Percentiles rank a stretch among this genome's conserved stretches.
Evolutionary conservation across 37 sponge, comb jelly and placozoan genomes (phyloP).

Genomic region (Cladorhizidae sp.): DNA sequence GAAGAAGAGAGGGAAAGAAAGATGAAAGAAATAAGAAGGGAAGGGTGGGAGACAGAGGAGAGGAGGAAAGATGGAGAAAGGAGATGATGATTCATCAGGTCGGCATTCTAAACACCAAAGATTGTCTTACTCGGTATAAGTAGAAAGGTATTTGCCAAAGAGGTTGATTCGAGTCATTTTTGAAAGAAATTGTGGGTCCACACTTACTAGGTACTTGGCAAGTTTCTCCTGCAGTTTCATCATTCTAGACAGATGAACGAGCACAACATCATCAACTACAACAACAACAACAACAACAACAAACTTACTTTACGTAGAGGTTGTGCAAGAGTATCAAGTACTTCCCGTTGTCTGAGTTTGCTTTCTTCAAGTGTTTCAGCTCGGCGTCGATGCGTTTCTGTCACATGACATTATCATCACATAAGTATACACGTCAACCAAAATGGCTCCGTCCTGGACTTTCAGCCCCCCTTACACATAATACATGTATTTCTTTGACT

Average conservation of each 20-base stretch:
- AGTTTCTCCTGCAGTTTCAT: conserved; percentile 42
- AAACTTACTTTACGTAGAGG: conserved; percentile 55
- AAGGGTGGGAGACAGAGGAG: background rate
- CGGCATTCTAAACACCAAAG: too few species aligned
- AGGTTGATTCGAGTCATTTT: conserved; percentile 49
- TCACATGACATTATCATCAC: too few species aligned
- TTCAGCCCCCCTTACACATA: too few species aligned
- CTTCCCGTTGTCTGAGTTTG: conserved; percentile 7
- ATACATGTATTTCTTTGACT: too few species aligned
- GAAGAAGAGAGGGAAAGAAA: too few species aligned
- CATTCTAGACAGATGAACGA: conserved; percentile 31
- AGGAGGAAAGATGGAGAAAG: background rate
- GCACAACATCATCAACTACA: background rate
- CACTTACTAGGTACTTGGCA: conserved; percentile 31
- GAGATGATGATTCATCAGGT: background rate
- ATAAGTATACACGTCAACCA: too few species aligned
- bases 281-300: background rate
- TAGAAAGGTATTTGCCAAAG: conserved; percentile 60
- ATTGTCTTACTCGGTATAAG: conserved; percentile 73
- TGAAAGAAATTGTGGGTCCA: conserved; percentile 45
- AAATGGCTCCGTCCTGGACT: too few species aligned
- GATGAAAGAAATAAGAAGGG: too few species aligned
- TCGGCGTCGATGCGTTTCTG: conserved; percentile 46
- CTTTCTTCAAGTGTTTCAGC: conserved; percentile 6
- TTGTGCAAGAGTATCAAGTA: conserved; percentile 63